These are phyloP conservation scores for Pentamera pediparva DNA, from an alignment of 53 echinoderm and acorn worm genomes.

Conservation along the genomic window DNA sequence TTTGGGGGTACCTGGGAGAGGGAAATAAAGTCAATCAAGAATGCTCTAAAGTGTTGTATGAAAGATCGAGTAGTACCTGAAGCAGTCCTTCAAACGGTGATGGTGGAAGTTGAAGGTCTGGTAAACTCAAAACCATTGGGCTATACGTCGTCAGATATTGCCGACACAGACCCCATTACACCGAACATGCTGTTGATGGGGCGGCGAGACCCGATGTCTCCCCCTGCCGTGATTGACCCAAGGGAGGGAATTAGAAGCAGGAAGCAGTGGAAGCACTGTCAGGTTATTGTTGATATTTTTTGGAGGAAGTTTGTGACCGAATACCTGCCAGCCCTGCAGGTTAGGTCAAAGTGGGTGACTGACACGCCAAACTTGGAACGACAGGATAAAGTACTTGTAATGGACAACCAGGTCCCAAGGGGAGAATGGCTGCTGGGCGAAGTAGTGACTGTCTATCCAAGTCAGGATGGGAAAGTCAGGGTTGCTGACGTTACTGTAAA, in stretches of 20 bases:
- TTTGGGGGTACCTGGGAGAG: slow-evolving; percentile 43
- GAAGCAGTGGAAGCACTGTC: slow-evolving; percentile 38
- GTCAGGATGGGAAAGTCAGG: slow-evolving; percentile 7
- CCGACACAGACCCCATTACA: slow-evolving; percentile 34
- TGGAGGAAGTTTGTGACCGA: slow-evolving; percentile 26
- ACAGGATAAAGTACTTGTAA: background rate
- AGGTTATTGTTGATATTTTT: slow-evolving; percentile 41
- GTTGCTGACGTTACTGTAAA: slow-evolving; percentile 4
- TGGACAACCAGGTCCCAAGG: background rate
- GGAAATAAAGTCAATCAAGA: slow-evolving; percentile 31
- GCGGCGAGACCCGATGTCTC: slow-evolving; percentile 25
- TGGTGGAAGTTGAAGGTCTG: slow-evolving; percentile 44
- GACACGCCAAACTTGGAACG: background rate
- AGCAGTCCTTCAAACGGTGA: slow-evolving; percentile 31
- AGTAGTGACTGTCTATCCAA: slow-evolving; percentile 8
- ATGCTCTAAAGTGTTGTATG: slow-evolving; percentile 13
- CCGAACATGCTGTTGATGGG: slow-evolving; percentile 48
- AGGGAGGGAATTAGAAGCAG: slow-evolving; percentile 19
- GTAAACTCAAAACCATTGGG: slow-evolving; percentile 51
- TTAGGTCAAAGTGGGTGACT: background rate
- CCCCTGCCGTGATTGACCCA: background rate
- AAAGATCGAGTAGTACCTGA: slow-evolving; percentile 33
- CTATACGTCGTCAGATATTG: slow-evolving; percentile 39
- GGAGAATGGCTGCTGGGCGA: background rate
- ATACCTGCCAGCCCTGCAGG: slow-evolving; percentile 19